Conservation (phyloP, 2,888 invertebrate genomes). For the Gonocerus acuteangulatus region DNA sequence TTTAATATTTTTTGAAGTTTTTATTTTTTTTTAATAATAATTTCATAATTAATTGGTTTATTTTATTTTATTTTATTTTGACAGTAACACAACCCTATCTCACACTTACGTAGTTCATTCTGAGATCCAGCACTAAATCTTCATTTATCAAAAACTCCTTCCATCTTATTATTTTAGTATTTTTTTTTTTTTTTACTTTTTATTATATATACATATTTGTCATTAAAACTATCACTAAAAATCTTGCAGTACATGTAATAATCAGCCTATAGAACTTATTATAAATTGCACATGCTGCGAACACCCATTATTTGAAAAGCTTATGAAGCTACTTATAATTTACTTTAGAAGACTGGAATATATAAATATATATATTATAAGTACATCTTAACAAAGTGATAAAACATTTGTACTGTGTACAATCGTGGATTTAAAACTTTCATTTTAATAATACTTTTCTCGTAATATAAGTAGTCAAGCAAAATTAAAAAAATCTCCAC, state of each 20-base stretch:
- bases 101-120: constrained; percentile 18
- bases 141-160: neutral
- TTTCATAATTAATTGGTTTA: no score
- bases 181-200: neutral
- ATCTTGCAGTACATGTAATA: neutral
- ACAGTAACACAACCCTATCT: constrained; percentile 7
- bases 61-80: neutral
- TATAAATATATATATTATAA: no score
- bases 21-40: neutral
- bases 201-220: neutral
- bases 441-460: constrained; percentile 10
- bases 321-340: neutral
- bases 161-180: neutral
- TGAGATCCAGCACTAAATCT: constrained; percentile 18
- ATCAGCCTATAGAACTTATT: neutral
- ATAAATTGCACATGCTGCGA: no score
- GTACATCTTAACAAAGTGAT: neutral
- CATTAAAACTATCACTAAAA: neutral
- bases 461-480: constrained; percentile 6
- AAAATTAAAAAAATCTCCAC: neutral
- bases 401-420: neutral
- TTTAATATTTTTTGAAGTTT: neutral
- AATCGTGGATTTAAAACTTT: no score
- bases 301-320: no score
- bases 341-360: no score